Evolutionary conservation across 2,113 vertebrate species (phyloP), one percentile per base, ranked within the genome.

Genomic region (Caracal caracal): DNA sequence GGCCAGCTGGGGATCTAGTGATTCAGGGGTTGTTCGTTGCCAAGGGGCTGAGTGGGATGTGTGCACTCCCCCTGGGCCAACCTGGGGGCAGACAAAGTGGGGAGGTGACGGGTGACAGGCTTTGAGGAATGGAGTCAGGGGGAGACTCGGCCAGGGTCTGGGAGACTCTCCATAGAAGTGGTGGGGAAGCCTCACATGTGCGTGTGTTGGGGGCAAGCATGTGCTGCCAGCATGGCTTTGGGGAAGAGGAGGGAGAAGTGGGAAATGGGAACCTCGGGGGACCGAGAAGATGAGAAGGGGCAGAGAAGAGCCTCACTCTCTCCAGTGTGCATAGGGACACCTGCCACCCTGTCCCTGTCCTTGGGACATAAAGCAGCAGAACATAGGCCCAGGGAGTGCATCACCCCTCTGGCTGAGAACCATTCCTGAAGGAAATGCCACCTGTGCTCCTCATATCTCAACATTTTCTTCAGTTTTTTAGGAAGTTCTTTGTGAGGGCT

Each of bases 21-120:
- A 40, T 37, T 73, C 10, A 10, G 47, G 70, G 73, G 73, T 40
- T 56, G 8, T 19, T 86, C 12, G 56, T 43, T 59, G 47, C 59
- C 65, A 70, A 71, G 78, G 59, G 66, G n/a, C 79, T 43, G 51
- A 81, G 59, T 1, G 16, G 28, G 3, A 12, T 33, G 3, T 61
- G 22, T 6, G 30, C 15, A n/a, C 33, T 61, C 6, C 33, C 11
- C 35, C 30, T 28, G 10, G 33, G 59, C 68, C 10, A 59, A 61
- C 22, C 4, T 28, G 13, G 43, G 28, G 9, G 19, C 0, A 4
- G 47, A 10, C 1, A 9, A n/a, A 22, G 35, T 4, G 15, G 26
- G 33, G 78, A 85, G 71, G 24, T 75, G 71, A 47, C 43, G 71
- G n/a, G 70, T 40, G 70, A 71, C 1, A 16, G 63, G 22, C 33